These are phyloP conservation scores for Sinocyclocheilus anshuiensis DNA, from an alignment of 2,113 vertebrate species.

Conservation along the genomic window DNA sequence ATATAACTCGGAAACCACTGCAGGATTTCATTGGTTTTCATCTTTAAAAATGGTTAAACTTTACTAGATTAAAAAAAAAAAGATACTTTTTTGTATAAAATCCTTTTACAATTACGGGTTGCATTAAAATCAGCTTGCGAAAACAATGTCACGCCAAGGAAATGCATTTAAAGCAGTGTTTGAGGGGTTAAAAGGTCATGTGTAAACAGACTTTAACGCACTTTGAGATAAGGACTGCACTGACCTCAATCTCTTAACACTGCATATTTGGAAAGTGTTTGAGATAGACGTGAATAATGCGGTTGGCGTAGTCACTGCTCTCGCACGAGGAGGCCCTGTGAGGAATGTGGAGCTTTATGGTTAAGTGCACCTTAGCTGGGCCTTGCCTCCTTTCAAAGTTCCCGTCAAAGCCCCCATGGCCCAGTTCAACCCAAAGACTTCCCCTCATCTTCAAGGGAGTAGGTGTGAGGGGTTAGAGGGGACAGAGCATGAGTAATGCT, in stretches of 20 bases:
- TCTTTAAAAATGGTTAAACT: conserved; percentile 1
- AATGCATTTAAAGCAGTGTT: conserved; percentile 1
- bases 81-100: background rate
- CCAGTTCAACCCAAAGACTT: conserved; percentile 39
- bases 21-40: conserved; percentile 9
- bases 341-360: conserved; percentile 53
- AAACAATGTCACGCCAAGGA: background rate
- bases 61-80: background rate
- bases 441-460: conserved; percentile 39
- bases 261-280: conserved; percentile 23
- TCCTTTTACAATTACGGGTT: background rate
- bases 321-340: conserved; percentile 21
- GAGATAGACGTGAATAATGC: conserved; percentile 2
- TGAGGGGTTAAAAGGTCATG: conserved; percentile 19
- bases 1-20: conserved; percentile 9
- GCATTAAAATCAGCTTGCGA: background rate
- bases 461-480: conserved; percentile 15
- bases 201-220: conserved; percentile 7
- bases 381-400: conserved; percentile 24
- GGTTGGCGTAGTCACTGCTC: background rate
- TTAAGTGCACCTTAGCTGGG: conserved; percentile 48
- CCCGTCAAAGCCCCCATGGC: conserved; percentile 9
- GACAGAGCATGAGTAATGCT: conserved; percentile 36
- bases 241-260: conserved; percentile 43
- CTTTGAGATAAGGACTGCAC: conserved; percentile 18